phyloP scores from a whole-genome alignment of 2,888 invertebrate species.

The Meloe dianella region DNA sequence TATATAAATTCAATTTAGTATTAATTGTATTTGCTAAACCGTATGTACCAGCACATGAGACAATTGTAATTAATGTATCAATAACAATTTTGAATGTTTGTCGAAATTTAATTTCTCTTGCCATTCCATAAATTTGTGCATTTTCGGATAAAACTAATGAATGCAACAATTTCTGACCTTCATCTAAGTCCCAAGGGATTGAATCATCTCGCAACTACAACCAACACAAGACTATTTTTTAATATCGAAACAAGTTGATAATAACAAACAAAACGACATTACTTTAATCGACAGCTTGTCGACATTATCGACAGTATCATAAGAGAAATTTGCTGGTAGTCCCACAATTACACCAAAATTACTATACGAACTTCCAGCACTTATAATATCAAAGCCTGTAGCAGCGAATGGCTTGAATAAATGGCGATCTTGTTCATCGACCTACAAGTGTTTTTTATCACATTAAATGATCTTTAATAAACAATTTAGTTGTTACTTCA shows the following conservation, averaged over 20 bases:
- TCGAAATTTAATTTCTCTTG: constrained; percentile 72
- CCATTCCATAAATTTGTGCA: constrained; percentile 81
- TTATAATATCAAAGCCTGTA: constrained; percentile 75
- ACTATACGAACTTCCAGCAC: constrained; percentile 66
- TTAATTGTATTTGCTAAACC: constrained; percentile 62
- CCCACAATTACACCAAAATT: constrained; percentile 73
- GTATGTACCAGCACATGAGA: constrained; percentile 63
- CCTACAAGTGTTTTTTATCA: constrained; percentile 40
- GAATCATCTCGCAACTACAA: constrained; percentile 67
- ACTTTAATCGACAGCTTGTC: constrained; percentile 67
- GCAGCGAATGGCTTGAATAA: constrained; percentile 71
- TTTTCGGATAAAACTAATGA: constrained; percentile 77
- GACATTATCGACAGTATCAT: constrained; percentile 63
- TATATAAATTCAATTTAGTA: constrained; percentile 63
- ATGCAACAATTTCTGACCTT: constrained; percentile 68
- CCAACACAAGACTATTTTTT: constrained; percentile 9
- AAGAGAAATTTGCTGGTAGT: constrained; percentile 75
- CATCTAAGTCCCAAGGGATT: constrained; percentile 70
- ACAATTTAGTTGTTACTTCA: constrained; percentile 48
- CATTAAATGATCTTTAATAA: not conserved
- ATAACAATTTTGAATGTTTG: constrained; percentile 66
- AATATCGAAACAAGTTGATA: no score
- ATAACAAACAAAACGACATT: no score
- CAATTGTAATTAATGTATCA: constrained; percentile 64
- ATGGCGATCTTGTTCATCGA: constrained; percentile 61